A percentile compares a stretch with the other conserved stretches of the same genome.
phyloP scores from a whole-genome alignment of 1,140 invertebrate species.

The Psix sp. region DNA sequence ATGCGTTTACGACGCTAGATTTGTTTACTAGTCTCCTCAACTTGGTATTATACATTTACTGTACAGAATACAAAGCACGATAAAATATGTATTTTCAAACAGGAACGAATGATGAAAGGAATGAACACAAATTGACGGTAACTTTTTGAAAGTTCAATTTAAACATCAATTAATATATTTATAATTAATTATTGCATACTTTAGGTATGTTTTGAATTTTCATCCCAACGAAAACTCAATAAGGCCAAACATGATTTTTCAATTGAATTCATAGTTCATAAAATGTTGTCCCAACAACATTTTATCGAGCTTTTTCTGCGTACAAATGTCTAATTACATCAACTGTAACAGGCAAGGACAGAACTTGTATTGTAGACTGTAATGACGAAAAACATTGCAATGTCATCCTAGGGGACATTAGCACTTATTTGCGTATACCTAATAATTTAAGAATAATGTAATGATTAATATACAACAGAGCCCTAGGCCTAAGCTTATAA shows the following conservation, averaged over 20 bases:
- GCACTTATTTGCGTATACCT: constrained; percentile 1
- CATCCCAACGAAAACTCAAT: no score
- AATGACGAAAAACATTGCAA: constrained; percentile 18
- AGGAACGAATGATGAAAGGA: no score
- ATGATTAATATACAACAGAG: constrained; percentile 1
- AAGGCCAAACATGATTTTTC: no score
- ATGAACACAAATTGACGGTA: no score
- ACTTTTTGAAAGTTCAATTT: no score
- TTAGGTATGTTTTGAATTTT: no score
- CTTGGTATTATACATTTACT: constrained; percentile 57
- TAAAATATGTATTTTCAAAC: constrained; percentile 18
- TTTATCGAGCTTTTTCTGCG: constrained; percentile 52
- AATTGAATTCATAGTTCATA: no score
- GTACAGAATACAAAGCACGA: constrained; percentile 44
- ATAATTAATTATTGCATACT: no score
- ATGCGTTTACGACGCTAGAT: constrained; percentile 49
- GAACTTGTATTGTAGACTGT: constrained; percentile 38
- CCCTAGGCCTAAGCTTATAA: constrained; percentile 31
- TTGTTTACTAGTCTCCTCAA: constrained; percentile 44
- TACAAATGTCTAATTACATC: constrained; percentile 53
- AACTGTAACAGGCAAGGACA: constrained; percentile 54
- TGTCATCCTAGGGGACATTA: constrained; percentile 1
- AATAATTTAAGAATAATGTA: neutral
- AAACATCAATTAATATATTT: no score
- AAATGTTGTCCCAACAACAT: constrained; percentile 5